Conservation (phyloP, 2,888 invertebrate genomes). For the Mythimna impura region DNA sequence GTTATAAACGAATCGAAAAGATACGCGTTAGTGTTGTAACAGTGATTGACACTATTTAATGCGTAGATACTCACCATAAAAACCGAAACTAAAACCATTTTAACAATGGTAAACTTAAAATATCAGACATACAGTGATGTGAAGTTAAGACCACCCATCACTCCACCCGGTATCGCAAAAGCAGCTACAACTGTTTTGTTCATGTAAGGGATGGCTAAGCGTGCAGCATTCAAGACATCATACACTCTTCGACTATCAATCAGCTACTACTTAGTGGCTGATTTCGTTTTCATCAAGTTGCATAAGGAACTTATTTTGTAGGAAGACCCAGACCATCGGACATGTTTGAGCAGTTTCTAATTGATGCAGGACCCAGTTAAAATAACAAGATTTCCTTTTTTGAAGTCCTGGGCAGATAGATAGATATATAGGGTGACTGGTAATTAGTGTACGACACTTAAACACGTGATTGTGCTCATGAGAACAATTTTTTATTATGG, state of each 20-base stretch:
- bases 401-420: not conserved
- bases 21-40: too few relatives aligned
- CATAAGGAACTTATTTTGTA: constrained; percentile 4
- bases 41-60: too few relatives aligned
- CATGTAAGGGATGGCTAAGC: constrained; percentile 27
- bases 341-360: constrained; percentile 32
- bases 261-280: not conserved
- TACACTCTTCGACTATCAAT: constrained; percentile 33
- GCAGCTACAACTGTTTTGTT: constrained; percentile 43
- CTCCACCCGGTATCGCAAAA: constrained; percentile 21
- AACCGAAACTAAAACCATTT: too few relatives aligned
- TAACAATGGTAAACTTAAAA: too few relatives aligned
- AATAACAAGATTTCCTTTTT: not conserved
- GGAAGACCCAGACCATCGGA: constrained; percentile 9
- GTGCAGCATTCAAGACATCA: constrained; percentile 16
- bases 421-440: too few relatives aligned
- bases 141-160: constrained; percentile 44
- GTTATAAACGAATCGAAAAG: too few relatives aligned
- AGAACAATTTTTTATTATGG: too few relatives aligned
- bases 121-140: not conserved
- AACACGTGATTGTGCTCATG: too few relatives aligned
- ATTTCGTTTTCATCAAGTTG: constrained; percentile 18
- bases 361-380: not conserved
- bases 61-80: too few relatives aligned
- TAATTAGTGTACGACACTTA: too few relatives aligned